These are phyloP conservation scores for Tanytarsus gracilentus DNA, from an alignment of 2,888 invertebrate genomes.

Conservation along the genomic window DNA sequence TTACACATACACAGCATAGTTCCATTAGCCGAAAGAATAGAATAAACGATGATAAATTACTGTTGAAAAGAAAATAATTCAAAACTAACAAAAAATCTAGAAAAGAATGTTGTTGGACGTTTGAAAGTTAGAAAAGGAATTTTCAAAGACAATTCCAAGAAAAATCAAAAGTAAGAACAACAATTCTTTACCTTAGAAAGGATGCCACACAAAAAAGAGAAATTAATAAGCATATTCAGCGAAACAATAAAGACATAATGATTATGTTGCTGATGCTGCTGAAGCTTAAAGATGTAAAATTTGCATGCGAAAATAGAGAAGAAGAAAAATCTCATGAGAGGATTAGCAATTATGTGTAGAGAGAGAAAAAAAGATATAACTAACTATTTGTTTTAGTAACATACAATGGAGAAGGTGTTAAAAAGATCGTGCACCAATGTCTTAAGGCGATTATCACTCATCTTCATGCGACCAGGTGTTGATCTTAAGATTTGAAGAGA, in stretches of 20 bases:
- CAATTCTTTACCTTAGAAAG: background rate
- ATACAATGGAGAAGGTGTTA: slow-evolving; percentile 23
- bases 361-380: background rate
- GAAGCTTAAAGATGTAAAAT: too few species aligned
- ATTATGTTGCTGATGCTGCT: too few species aligned
- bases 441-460: background rate
- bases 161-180: background rate
- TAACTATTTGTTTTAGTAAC: slow-evolving; percentile 20
- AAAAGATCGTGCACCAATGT: background rate
- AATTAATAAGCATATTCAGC: slow-evolving; percentile 10
- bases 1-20: slow-evolving; percentile 1
- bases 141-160: slow-evolving; percentile 3
- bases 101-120: background rate
- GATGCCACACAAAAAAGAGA: background rate
- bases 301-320: too few species aligned
- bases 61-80: slow-evolving; percentile 1
- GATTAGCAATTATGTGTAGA: background rate
- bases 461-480: background rate
- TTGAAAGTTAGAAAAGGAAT: slow-evolving; percentile 4
- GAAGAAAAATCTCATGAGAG: background rate
- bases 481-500: too few species aligned
- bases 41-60: slow-evolving; percentile 29
- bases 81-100: slow-evolving; percentile 15
- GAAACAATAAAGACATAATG: too few species aligned
- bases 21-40: slow-evolving; percentile 15